Percentiles rank a stretch among this genome's conserved stretches.
phyloP scores from a whole-genome alignment of 2,113 vertebrate genomes.

The Pygoscelis antarcticus region DNA sequence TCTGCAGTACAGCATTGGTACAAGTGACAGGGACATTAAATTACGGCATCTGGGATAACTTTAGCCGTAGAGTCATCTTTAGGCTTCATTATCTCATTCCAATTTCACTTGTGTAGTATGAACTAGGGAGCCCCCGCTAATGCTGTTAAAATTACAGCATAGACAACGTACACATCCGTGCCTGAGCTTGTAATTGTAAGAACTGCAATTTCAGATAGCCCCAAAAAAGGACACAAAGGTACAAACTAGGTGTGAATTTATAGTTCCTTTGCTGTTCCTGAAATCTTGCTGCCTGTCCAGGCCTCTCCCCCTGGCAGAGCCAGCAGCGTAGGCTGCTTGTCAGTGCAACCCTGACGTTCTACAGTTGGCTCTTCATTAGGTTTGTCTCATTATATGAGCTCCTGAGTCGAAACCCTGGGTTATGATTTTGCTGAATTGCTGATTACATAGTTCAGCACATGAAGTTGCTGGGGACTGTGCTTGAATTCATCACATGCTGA shows the following conservation, averaged over 20 bases:
- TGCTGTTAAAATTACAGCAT: neutral
- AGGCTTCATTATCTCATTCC: neutral
- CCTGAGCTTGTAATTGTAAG: neutral
- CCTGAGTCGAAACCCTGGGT: neutral
- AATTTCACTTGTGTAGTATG: neutral
- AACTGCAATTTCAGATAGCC: neutral
- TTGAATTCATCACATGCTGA: neutral
- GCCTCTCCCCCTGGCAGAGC: neutral
- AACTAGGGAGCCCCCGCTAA: neutral
- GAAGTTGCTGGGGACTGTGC: neutral
- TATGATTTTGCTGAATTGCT: neutral
- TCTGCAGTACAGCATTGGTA: neutral
- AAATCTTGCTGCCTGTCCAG: neutral
- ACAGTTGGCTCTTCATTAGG: neutral
- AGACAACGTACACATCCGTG: neutral
- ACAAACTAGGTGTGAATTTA: neutral
- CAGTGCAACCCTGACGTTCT: neutral
- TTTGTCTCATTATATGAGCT: neutral
- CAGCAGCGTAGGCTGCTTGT: neutral
- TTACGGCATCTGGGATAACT: neutral
- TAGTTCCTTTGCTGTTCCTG: neutral
- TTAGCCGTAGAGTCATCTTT: neutral
- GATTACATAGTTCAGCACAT: accelerated
- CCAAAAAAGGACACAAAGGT: neutral
- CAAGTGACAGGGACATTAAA: neutral